phyloP scores from a whole-genome alignment of 1,140 invertebrate species.

The Papilio glaucus region DNA sequence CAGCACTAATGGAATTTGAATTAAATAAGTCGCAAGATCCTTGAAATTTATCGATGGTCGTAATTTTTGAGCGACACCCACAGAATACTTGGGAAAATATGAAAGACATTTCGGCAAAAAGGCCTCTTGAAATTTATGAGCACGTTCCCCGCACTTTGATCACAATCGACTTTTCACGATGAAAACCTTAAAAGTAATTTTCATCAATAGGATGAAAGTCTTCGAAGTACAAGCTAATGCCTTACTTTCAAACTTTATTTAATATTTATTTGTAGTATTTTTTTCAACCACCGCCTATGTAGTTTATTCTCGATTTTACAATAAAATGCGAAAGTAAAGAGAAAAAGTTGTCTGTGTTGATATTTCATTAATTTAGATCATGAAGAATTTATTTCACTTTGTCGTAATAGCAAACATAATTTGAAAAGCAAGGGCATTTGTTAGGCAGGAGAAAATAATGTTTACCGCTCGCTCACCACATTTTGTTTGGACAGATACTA shows the following conservation, averaged over 20 bases:
- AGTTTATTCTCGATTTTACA: neutral
- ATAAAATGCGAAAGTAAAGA: neutral
- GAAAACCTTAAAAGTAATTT: conserved; percentile 35
- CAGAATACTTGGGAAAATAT: conserved; percentile 78
- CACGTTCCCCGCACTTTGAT: conserved; percentile 71
- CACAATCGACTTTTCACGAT: conserved; percentile 70
- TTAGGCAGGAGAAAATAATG: conserved; percentile 54
- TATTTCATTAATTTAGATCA: neutral
- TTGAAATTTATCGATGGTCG: conserved; percentile 78
- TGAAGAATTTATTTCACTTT: conserved; percentile 17
- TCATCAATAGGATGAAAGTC: conserved; percentile 25
- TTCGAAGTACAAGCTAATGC: neutral
- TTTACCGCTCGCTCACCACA: conserved; percentile 66
- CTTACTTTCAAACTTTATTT: neutral
- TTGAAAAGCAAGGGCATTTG: conserved; percentile 64
- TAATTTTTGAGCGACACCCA: conserved; percentile 78
- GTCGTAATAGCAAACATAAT: conserved; percentile 74
- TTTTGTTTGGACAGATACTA: conserved; percentile 72
- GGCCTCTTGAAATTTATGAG: conserved; percentile 78
- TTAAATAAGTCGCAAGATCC: conserved; percentile 76
- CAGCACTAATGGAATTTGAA: conserved; percentile 72
- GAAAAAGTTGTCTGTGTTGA: neutral
- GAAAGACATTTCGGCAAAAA: conserved; percentile 80
- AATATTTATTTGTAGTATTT: neutral
- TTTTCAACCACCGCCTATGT: neutral